phyloP scores from a whole-genome alignment of 2,797 vertebrate species.

The Tinamus major region DNA sequence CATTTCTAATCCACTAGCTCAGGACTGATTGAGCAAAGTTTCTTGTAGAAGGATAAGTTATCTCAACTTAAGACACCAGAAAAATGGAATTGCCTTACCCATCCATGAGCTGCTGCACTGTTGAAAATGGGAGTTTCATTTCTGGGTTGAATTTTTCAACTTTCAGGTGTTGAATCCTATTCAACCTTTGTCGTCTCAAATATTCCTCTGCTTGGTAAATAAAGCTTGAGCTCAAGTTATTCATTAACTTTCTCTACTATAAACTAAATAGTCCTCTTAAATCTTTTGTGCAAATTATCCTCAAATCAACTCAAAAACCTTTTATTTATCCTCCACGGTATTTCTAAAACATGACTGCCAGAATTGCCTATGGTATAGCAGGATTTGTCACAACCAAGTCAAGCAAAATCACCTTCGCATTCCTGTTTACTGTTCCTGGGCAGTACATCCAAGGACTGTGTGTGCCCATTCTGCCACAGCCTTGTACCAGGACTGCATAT shows the following conservation, averaged over 20 bases:
- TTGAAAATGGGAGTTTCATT: constrained; percentile 1
- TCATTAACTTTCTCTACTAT: neutral
- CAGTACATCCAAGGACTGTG: too few relatives aligned
- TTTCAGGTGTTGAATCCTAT: neutral
- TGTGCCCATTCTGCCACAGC: neutral
- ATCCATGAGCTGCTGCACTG: neutral
- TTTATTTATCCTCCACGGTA: neutral
- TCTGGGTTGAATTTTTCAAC: constrained; percentile 40
- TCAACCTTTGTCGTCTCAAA: neutral
- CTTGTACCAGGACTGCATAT: rapidly evolving
- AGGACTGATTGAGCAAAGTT: neutral
- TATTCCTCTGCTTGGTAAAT: neutral
- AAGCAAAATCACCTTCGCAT: neutral
- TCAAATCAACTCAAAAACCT: neutral
- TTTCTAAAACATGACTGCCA: constrained; percentile 22
- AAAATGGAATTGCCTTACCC: neutral
- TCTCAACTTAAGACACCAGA: neutral
- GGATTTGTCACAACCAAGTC: neutral
- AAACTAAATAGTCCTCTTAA: neutral
- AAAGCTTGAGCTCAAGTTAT: neutral
- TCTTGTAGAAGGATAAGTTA: neutral
- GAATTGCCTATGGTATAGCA: neutral
- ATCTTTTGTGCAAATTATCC: neutral
- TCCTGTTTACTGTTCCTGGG: rapidly evolving
- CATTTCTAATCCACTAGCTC: neutral